A percentile compares a stretch with the other conserved stretches of the same genome.
Evolutionary conservation across 2,113 vertebrate genomes (phyloP).

Genomic region (Ammodytes marinus): DNA sequence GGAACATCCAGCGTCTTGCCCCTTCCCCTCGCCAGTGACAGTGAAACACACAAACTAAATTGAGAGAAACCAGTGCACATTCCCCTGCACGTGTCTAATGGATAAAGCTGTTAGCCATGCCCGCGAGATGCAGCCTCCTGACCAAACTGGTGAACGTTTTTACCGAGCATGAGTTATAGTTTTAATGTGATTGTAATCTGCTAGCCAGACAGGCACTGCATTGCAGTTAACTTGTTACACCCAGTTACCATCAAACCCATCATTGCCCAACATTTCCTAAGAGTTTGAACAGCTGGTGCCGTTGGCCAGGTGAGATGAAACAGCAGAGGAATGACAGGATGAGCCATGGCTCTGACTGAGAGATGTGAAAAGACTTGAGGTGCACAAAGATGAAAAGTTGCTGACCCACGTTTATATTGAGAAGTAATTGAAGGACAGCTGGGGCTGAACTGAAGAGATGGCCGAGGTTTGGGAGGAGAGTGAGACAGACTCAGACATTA

Average conservation of each 20-base stretch:
- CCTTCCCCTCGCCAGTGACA: constrained; percentile 55
- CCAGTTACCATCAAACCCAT: constrained; percentile 55
- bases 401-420: constrained; percentile 40
- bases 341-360: constrained; percentile 41
- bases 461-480: constrained; percentile 55
- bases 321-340: constrained; percentile 49
- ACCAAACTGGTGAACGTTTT: constrained; percentile 66
- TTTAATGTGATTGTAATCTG: constrained; percentile 63
- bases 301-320: constrained; percentile 61
- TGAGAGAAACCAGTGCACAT: constrained; percentile 60
- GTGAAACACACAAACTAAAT: constrained; percentile 39
- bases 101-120: constrained; percentile 28
- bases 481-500: constrained; percentile 56
- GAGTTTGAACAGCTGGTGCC: constrained; percentile 69
- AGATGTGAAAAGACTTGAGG: constrained; percentile 52
- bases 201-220: constrained; percentile 42
- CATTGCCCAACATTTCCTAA: constrained; percentile 35
- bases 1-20: constrained; percentile 56
- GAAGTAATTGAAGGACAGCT: constrained; percentile 23
- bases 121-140: constrained; percentile 54
- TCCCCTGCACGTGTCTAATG: constrained; percentile 47
- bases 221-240: constrained; percentile 45
- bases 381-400: constrained; percentile 48
- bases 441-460: constrained; percentile 43
- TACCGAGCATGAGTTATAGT: constrained; percentile 61